phyloP scores from a whole-genome alignment of 2,888 invertebrate genomes.

The Morpho achilles region DNA sequence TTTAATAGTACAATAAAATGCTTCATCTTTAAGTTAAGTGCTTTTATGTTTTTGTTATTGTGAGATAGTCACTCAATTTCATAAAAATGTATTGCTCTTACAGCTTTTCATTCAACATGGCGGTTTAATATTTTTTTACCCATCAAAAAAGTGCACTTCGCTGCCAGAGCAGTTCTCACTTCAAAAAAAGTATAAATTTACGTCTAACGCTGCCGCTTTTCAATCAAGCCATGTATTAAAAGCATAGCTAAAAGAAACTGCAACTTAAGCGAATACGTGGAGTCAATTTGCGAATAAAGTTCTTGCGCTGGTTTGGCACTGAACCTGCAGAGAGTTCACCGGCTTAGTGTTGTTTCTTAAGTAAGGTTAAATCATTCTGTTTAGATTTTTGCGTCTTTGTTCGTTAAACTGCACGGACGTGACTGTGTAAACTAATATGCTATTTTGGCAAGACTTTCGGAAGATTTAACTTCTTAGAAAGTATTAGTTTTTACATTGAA shows the following conservation, averaged over 20 bases:
- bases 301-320: constrained; percentile 54
- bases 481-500: neutral
- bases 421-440: constrained; percentile 26
- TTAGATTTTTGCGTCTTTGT: constrained; percentile 28
- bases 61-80: too few relatives aligned
- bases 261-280: constrained; percentile 75
- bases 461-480: constrained; percentile 16
- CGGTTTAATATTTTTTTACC: too few relatives aligned
- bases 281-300: constrained; percentile 78
- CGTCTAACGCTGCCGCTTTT: constrained; percentile 18
- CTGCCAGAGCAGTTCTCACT: too few relatives aligned
- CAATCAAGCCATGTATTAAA: constrained; percentile 22
- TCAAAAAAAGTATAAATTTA: too few relatives aligned
- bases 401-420: constrained; percentile 13
- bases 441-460: constrained; percentile 19
- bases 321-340: constrained; percentile 42
- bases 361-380: constrained; percentile 34
- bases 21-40: too few relatives aligned
- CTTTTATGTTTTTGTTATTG: too few relatives aligned
- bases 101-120: too few relatives aligned
- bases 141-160: too few relatives aligned
- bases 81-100: too few relatives aligned
- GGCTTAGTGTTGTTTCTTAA: constrained; percentile 39
- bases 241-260: constrained; percentile 72
- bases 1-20: too few relatives aligned